Base-by-base conservation (phyloP, 2,888 invertebrate genomes). In the Andrena bicolor region DNA sequence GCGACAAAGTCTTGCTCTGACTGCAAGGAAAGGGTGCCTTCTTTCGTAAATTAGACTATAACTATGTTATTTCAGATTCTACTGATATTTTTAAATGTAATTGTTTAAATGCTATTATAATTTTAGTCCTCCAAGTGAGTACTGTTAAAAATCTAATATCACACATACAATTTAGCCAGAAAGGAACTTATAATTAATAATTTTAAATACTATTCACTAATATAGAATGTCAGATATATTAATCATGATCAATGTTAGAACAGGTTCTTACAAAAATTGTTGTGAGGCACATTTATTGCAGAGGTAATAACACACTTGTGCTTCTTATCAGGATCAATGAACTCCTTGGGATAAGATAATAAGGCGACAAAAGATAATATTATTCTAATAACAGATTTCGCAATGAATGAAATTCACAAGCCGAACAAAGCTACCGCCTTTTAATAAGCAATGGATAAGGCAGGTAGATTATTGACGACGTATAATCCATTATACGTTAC, bases 321-420 rank as follows among this genome's bases (percentile, higher is more conserved):
- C 8, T 28, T 48, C 16, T 63, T 65, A 65, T 65, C 65, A 41
- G 48, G 23, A 48, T 49, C 65, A 65, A 65, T 65, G 65, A 65
- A 49, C 65, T 48, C 20, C 23, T 63, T 35, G 63, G 23, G 35
- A 20, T 41, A 41, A 63, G 63, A 63, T 63, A 26, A 41, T 23
- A 13, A 63, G 3, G 1, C 41, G 10, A 20, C 23, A 4, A 10
- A 56, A 20, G 53, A 20, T 56, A 56, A 56, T 23, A 10, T 41
- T 41, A 16, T 41, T 16, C 41, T 41, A 41, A 41, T 41, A 41
- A 41, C 41, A 41, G 4, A 41, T 41, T 41, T 41, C 41, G 13
- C 13, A 41, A 41, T 41, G 41, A 13, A 41, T 41, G 53, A 56
- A 7, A 4, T 56, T 56, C 2, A 56, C 53, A 56, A 26, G 13